Evolutionary conservation across 2,888 invertebrate species (phyloP), one percentile per base, ranked within the genome.

Genomic region (Philereme vetulata): DNA sequence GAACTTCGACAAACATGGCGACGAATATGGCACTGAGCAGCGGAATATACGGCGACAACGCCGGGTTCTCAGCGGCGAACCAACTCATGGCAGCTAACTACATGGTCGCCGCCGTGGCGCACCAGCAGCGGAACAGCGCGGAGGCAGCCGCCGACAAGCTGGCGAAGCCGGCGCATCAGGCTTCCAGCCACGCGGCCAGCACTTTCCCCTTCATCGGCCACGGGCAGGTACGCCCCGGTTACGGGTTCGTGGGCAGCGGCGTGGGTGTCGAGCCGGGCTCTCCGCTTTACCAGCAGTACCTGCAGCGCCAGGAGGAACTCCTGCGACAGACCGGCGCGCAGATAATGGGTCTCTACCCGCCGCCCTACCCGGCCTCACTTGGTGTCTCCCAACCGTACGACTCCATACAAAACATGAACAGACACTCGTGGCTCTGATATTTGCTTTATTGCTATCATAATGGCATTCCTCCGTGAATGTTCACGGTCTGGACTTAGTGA

Each of bases 301-400:
- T 96, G 65, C 94, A 94, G 55, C 85, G 93, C 9, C 93, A 94
- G 67, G 94, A 95, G 67, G 94, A 94, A 70, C 82, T 95, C 46
- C 78, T 93, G 62, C 83, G 93, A 11, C 94, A 94, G 71, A 92
- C 93, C 0, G 94, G 94, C 56, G 93, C 94, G 8, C 93, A 93
- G 68, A 94, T 94, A 77, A 94, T 94, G 89, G 93, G 93, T 45
- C 91, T 94, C 60, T 95, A 95, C 70, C 95, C 95, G 21, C 93
- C 95, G 0, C 94, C 95, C 0, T 95, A 95, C 70, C 94, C 89
- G 33, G 83, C 93, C 0, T 82, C 93, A 32, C 90, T 96, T 57
- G 94, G 95, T 64, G 95, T 95, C 78, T 92, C 95, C 42, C 95
- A 95, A 80, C 95, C 95, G n/a, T 95, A 95, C 74, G 96, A 96